Percentiles rank a stretch among this genome's conserved stretches.
Evolutionary conservation across 2,113 vertebrate species (phyloP).

Genomic region (Xerus inauris): DNA sequence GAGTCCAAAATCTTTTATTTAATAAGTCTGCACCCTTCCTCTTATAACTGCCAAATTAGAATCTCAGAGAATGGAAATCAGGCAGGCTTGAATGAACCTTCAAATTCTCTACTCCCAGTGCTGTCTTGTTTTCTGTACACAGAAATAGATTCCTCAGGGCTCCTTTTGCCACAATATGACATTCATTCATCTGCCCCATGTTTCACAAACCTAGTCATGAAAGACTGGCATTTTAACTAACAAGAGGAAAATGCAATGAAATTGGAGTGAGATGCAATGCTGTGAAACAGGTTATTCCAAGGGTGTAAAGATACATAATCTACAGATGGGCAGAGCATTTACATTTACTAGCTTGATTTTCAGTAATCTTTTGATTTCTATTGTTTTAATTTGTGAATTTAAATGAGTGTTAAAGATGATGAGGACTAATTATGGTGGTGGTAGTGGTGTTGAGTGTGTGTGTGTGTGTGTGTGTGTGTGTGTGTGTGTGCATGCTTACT

Average conservation of each 20-base stretch:
- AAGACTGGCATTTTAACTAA: slow-evolving; percentile 58
- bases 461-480: neutral
- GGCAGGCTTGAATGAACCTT: slow-evolving; percentile 43
- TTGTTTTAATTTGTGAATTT: slow-evolving; percentile 41
- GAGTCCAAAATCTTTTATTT: slow-evolving; percentile 52
- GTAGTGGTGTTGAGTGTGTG: neutral
- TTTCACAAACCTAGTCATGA: slow-evolving; percentile 42
- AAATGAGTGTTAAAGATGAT: slow-evolving; percentile 35
- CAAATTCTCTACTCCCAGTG: neutral
- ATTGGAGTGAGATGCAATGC: slow-evolving; percentile 27
- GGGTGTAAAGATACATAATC: slow-evolving; percentile 9
- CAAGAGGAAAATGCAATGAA: slow-evolving; percentile 47
- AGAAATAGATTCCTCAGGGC: slow-evolving; percentile 41
- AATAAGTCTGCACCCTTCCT: neutral
- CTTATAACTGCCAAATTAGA: slow-evolving; percentile 7
- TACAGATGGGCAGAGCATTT: slow-evolving; percentile 8
- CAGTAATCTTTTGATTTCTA: slow-evolving; percentile 36
- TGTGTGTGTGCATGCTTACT: neutral
- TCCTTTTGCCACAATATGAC: slow-evolving; percentile 14
- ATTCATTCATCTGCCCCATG: slow-evolving; percentile 40
- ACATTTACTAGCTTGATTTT: slow-evolving; percentile 13
- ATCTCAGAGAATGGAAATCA: slow-evolving; percentile 55
- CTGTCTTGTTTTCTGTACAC: slow-evolving; percentile 47
- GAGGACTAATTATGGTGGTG: neutral
- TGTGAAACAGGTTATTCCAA: slow-evolving; percentile 62